Conservation (phyloP, 2,113 vertebrate genomes). For the Heteronetta atricapilla region DNA sequence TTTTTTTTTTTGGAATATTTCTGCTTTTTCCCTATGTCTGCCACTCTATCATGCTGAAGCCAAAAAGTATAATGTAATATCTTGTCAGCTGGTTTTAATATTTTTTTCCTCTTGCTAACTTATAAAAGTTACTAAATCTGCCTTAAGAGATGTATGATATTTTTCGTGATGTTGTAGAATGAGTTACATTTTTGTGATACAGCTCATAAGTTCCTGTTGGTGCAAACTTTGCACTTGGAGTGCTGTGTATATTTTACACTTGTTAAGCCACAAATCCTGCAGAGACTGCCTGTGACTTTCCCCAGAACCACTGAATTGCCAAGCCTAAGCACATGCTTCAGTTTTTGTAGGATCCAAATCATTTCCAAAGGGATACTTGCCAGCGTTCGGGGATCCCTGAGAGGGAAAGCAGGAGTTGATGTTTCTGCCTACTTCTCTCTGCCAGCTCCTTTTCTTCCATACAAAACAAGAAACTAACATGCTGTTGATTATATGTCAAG, state of each 20-base stretch:
- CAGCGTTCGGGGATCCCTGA: neutral
- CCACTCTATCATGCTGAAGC: neutral
- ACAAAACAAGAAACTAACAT: neutral
- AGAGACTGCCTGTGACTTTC: neutral
- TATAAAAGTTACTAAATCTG: neutral
- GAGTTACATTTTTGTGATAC: neutral
- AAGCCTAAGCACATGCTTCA: neutral
- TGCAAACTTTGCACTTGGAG: neutral
- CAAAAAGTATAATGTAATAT: neutral
- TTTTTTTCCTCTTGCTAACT: neutral
- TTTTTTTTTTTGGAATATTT: neutral
- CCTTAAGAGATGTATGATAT: neutral
- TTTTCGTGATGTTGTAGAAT: neutral
- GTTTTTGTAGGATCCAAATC: neutral
- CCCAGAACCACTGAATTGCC: neutral
- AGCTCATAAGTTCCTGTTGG: neutral
- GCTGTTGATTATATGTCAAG: neutral
- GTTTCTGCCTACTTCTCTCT: neutral
- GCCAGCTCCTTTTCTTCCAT: neutral
- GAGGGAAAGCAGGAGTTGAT: neutral
- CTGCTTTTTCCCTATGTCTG: neutral
- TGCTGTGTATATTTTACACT: neutral
- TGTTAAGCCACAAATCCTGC: neutral
- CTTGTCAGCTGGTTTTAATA: neutral
- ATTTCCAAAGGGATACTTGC: neutral